Evolutionary conservation across 2,113 vertebrate genomes (phyloP), one percentile per base, ranked within the genome.

Genomic region (Toxotes jaculatrix): DNA sequence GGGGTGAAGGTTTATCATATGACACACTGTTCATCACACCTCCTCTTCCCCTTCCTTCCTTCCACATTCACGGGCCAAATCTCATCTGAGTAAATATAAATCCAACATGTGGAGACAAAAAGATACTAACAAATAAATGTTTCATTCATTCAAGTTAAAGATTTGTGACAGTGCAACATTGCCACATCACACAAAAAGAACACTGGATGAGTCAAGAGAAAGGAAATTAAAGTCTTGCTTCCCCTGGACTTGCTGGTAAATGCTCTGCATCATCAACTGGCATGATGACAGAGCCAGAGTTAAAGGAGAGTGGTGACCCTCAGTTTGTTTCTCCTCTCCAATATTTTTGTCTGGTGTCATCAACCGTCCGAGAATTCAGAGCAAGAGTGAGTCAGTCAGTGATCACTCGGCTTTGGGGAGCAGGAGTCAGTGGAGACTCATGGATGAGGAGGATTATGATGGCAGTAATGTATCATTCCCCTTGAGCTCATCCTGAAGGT

Each of bases 211-310:
- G 38, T 83, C 51, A 57, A 59, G 45, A 65, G 43, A 79, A 69
- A 80, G 68, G 68, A 86, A 82, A 86, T 82, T 10, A 79, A 88
- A 85, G 66, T 56, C 43, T 49, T 0, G 40, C 73, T 67, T 71
- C 68, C 76, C 38, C 36, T 66, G 53, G 13, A 42, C 81, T 85
- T 79, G 32, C 62, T 76, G n/a, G 45, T 66, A 79, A 90, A 80
- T 69, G 47, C 51, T 40, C 43, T 79, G 73, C 51, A 45, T 89
- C 67, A 81, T 21, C 57, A 77, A 71, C 47, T 11, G 47, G 17
- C 9, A 71, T 49, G 60, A 86, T 79, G 78, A 87, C 51, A 42
- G 61, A 77, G 64, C 17, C 65, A 55, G 14, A 23, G 55, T 19
- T 66, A 40, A 67, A 61, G 51, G 27, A 77, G 8, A 53, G 11